Base-by-base conservation (phyloP, 2,888 invertebrate species). In the Laspeyria flexula region DNA sequence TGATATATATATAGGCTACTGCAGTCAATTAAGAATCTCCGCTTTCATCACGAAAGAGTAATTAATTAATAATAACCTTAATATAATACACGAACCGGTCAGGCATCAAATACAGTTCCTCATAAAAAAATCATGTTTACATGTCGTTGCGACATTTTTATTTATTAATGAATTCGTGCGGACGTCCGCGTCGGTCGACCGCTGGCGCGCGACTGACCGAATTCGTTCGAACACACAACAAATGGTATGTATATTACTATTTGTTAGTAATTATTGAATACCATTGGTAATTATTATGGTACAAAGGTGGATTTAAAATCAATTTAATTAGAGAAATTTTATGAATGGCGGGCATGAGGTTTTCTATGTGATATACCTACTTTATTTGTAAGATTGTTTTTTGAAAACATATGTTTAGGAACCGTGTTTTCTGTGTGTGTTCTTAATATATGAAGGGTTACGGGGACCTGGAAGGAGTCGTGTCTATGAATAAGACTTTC, bases 261-360 rank as follows among this genome's bases (percentile, higher is more conserved):
- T 29, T 42, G 43, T 53, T 67, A 67, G 66, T 67, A 67, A 67
- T 65, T 6, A n/a, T 31, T 49, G 56, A 55, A 59, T 62, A 69
- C 70, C 70, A 59, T 55, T 54, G 35, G 9, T 30, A 10, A 55
- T 62, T 60, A 53, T 55, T 59, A 52, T 62, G 66, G 66, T 67
- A 67, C 66, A 69, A 67, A 69, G 38, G 44, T 42, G 43, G 42
- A 43, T 40, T 44, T 49, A 58, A 55, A 59, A 57, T 59, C 46
- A 69, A 39, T 37, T 55, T 46, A 68, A 65, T 61, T 61, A 58
- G 42, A 21, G 33, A 51, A 46, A 57, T 49, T 50, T 47, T 39
- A 62, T 41, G 45, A 49, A 45, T 15, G 27, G 44, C 33, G 54
- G 48, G 21, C 27, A 43, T 56, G 25, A 3, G 25, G 50, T 47